phyloP scores from a whole-genome alignment of 2,888 invertebrate genomes.

The Apodemia hepburni region DNA sequence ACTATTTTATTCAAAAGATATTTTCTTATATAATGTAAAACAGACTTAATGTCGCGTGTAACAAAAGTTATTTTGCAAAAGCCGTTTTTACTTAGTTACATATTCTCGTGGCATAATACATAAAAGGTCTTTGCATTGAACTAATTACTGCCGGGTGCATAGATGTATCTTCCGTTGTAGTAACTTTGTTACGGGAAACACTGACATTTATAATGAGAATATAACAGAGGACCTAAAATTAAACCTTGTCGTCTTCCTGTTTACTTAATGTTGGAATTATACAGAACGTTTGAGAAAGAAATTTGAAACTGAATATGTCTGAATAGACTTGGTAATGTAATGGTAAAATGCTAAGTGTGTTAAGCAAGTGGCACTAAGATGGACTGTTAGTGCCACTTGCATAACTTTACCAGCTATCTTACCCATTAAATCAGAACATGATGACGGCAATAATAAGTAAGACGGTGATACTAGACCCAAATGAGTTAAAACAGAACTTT shows the following conservation, averaged over 20 bases:
- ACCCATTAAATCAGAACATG: too few relatives aligned
- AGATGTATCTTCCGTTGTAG: conserved; percentile 5
- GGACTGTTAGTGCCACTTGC: too few relatives aligned
- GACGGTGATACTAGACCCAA: too few relatives aligned
- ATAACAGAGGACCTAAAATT: conserved; percentile 1
- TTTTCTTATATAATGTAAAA: not conserved
- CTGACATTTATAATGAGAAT: conserved; percentile 10
- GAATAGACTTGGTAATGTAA: too few relatives aligned
- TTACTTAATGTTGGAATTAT: not conserved
- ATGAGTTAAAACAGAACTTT: too few relatives aligned
- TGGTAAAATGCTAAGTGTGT: too few relatives aligned
- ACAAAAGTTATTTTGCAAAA: conserved; percentile 6
- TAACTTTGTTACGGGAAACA: not conserved
- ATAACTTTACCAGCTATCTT: too few relatives aligned
- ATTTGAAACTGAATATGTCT: too few relatives aligned
- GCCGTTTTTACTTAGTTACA: not conserved
- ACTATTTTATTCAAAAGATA: not conserved
- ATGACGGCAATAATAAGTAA: too few relatives aligned
- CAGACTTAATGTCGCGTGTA: not conserved
- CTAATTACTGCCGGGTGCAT: conserved; percentile 9
- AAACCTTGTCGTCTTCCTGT: not conserved
- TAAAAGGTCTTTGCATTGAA: conserved; percentile 11
- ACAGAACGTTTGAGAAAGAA: too few relatives aligned
- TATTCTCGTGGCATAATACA: conserved; percentile 9
- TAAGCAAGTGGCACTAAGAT: too few relatives aligned